Percentiles rank a stretch among this genome's conserved stretches.
Conservation (phyloP, 1,140 invertebrate genomes). For the Medauroidea extradentata region DNA sequence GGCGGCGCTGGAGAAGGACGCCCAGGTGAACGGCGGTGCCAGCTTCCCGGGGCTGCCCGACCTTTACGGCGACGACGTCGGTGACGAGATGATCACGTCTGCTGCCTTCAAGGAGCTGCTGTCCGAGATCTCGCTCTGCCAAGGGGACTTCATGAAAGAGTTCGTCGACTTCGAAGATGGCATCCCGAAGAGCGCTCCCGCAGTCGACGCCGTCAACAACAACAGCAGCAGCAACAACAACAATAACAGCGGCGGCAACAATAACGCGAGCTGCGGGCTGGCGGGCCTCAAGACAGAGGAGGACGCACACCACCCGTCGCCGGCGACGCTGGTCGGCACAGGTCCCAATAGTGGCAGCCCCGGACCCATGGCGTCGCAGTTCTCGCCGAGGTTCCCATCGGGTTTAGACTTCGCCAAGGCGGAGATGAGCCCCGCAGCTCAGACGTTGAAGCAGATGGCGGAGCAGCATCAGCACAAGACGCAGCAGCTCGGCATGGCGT, state of each 20-base stretch:
- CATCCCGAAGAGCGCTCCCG: slow-evolving; percentile 33
- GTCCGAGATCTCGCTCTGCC: slow-evolving; percentile 77
- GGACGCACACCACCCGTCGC: slow-evolving; percentile 4
- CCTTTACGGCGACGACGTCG: slow-evolving; percentile 74
- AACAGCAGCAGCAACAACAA: slow-evolving; percentile 41
- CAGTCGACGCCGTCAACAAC: slow-evolving; percentile 35
- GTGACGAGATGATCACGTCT: slow-evolving; percentile 73
- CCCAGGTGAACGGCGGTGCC: slow-evolving; percentile 56
- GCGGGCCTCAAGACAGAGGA: not conserved
- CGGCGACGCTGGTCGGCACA: slow-evolving; percentile 22
- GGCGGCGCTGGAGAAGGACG: slow-evolving; percentile 74
- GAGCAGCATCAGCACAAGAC: slow-evolving; percentile 91
- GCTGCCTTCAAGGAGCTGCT: slow-evolving; percentile 84
- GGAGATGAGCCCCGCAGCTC: slow-evolving; percentile 81
- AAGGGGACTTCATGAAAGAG: slow-evolving; percentile 77
- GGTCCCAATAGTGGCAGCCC: slow-evolving; percentile 14
- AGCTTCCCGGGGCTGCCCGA: slow-evolving; percentile 74
- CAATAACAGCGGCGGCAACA: slow-evolving; percentile 46
- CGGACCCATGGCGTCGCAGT: too few species aligned
- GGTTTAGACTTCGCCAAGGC: slow-evolving; percentile 35
- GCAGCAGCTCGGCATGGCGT: slow-evolving; percentile 53
- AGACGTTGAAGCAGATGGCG: slow-evolving; percentile 93
- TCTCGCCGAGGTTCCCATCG: not conserved
- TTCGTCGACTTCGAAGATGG: slow-evolving; percentile 68
- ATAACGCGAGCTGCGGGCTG: slow-evolving; percentile 25